Conservation (phyloP, 35 echinoderm and acorn worm genomes). For the Chiridota heheva region DNA sequence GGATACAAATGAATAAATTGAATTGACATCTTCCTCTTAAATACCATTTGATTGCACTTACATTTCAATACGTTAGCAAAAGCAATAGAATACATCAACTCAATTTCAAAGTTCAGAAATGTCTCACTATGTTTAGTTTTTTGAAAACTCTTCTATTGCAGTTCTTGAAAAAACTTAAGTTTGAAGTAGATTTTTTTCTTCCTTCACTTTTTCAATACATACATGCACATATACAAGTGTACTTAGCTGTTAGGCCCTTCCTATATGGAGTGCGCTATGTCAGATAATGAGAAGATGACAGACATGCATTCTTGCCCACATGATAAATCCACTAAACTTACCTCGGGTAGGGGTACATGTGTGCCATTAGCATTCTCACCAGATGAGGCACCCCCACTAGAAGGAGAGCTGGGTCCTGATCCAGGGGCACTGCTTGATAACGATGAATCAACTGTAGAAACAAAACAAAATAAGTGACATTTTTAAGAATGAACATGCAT, state of each 20-base stretch:
- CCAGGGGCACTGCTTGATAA: constrained; percentile 91
- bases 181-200: no score
- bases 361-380: constrained; percentile 74
- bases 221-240: background rate
- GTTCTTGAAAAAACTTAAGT: no score
- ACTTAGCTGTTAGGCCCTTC: background rate
- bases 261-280: background rate
- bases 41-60: no score
- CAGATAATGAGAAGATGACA: background rate
- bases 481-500: no score
- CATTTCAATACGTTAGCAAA: no score
- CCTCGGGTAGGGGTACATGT: constrained; percentile 60
- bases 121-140: no score
- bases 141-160: no score
- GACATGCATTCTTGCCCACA: background rate
- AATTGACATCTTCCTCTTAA: no score
- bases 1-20: no score
- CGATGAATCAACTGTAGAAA: constrained; percentile 83
- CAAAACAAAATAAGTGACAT: background rate
- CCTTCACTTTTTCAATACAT: background rate
- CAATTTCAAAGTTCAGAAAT: no score
- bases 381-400: constrained; percentile 57
- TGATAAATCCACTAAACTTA: constrained; percentile 12
- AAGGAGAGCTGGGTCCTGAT: constrained; percentile 95
- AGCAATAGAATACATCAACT: no score